Evolutionary conservation across 2,797 vertebrate genomes (phyloP).

Genomic region (Dicrostonyx torquatus): DNA sequence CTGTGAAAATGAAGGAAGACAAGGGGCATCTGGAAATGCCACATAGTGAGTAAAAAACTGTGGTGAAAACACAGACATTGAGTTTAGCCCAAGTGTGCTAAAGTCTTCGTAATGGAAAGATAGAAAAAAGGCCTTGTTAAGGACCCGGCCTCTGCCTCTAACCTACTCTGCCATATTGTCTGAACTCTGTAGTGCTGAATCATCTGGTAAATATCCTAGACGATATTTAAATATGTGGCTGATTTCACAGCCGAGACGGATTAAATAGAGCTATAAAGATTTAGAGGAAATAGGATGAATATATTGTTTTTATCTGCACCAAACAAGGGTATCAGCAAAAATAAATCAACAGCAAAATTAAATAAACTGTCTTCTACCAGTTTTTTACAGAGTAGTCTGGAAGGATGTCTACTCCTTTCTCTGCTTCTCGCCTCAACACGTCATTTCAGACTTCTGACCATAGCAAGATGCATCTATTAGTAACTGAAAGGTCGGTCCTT

Average conservation of each 20-base stretch:
- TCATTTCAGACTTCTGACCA: slow-evolving; percentile 4
- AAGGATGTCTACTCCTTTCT: not conserved
- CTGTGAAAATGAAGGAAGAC: not conserved
- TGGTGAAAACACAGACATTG: not conserved
- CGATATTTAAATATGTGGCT: slow-evolving; percentile 47
- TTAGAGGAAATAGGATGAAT: not conserved
- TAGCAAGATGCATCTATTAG: not conserved
- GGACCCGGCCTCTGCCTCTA: not conserved
- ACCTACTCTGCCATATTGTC: not conserved
- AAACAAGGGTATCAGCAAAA: not conserved
- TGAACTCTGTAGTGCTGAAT: not conserved
- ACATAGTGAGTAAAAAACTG: fast-evolving
- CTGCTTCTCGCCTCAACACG: not conserved
- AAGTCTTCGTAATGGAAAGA: not conserved
- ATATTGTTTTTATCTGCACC: not conserved
- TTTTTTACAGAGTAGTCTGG: not conserved
- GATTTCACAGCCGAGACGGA: not conserved
- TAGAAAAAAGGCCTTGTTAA: not conserved
- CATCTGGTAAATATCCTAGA: slow-evolving; percentile 46
- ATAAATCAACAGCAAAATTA: not conserved
- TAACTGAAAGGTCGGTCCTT: not conserved
- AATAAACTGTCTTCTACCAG: not conserved
- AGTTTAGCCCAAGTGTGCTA: not conserved
- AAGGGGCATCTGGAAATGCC: not conserved
- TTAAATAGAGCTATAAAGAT: slow-evolving; percentile 18